These are phyloP conservation scores for Drosophila anceps DNA, from an alignment of 2,888 invertebrate species.

Conservation along the genomic window DNA sequence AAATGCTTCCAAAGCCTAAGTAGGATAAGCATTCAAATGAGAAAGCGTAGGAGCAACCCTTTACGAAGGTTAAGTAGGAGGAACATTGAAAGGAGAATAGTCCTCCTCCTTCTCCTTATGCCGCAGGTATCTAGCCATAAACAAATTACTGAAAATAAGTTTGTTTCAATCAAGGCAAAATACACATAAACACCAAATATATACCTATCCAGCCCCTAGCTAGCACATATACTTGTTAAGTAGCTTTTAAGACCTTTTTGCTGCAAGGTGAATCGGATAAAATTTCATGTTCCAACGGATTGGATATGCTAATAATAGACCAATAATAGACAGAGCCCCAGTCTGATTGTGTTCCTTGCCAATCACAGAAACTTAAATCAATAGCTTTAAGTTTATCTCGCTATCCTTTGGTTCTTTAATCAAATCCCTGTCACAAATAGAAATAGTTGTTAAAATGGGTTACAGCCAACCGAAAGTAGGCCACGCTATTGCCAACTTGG, in stretches of 20 bases:
- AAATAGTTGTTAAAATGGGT: slow-evolving; percentile 44
- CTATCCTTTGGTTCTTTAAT: slow-evolving; percentile 12
- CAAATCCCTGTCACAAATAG: slow-evolving; percentile 30
- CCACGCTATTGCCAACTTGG: slow-evolving; percentile 21
- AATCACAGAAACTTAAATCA: slow-evolving; percentile 33
- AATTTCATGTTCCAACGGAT: background rate
- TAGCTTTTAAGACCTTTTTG: slow-evolving; percentile 7
- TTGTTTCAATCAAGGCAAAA: background rate
- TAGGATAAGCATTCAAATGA: background rate
- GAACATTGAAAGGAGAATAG: background rate
- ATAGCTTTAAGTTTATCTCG: slow-evolving; percentile 22
- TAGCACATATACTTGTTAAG: background rate
- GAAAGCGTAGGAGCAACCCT: background rate
- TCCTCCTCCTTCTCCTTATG: background rate
- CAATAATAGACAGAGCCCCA: background rate
- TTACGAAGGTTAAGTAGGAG: background rate
- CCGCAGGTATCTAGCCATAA: background rate
- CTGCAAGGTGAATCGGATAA: background rate
- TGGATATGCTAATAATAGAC: background rate
- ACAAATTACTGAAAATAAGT: background rate
- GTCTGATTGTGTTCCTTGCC: background rate
- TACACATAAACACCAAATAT: background rate
- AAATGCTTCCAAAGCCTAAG: too few relatives aligned
- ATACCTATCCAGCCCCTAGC: background rate
- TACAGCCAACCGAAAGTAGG: slow-evolving; percentile 10